Evolutionary conservation across 2,797 vertebrate genomes (phyloP).

Genomic region (Diglossa cyanea): DNA sequence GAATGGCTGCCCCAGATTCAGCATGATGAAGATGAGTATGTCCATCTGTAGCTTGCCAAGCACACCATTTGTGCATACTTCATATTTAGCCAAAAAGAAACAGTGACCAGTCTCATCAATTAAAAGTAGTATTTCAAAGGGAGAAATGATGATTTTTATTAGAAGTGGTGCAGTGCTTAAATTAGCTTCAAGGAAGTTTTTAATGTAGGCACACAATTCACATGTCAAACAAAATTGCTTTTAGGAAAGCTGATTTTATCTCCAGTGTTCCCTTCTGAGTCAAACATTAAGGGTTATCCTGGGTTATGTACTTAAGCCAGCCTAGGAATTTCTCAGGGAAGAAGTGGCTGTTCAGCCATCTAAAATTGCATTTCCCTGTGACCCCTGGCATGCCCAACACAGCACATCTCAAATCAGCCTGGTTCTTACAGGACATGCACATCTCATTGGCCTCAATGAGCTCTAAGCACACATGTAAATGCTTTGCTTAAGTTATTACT

Average conservation of each 20-base stretch:
- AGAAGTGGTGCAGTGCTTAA: not conserved
- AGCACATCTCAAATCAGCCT: not conserved
- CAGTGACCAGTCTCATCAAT: not conserved
- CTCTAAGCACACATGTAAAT: not conserved
- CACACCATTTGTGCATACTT: not conserved
- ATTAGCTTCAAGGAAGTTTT: not conserved
- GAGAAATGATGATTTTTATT: not conserved
- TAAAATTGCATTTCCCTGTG: not conserved
- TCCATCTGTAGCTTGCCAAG: conserved; percentile 27
- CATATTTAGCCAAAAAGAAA: not conserved
- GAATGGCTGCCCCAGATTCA: conserved; percentile 62
- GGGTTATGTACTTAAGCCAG: not conserved
- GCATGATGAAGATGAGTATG: conserved; percentile 14
- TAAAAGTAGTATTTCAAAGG: not conserved
- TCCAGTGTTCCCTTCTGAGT: not conserved
- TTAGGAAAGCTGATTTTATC: not conserved
- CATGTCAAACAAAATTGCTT: not conserved
- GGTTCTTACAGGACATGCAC: not conserved
- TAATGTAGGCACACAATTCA: not conserved
- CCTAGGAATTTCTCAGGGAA: not conserved
- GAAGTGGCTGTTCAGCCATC: not conserved
- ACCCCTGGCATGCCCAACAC: not conserved
- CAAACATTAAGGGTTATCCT: not conserved
- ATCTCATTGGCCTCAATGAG: not conserved
- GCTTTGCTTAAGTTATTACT: not conserved